These are phyloP conservation scores for Masticophis lateralis DNA, from an alignment of 2,797 vertebrate genomes.

Conservation along the genomic window DNA sequence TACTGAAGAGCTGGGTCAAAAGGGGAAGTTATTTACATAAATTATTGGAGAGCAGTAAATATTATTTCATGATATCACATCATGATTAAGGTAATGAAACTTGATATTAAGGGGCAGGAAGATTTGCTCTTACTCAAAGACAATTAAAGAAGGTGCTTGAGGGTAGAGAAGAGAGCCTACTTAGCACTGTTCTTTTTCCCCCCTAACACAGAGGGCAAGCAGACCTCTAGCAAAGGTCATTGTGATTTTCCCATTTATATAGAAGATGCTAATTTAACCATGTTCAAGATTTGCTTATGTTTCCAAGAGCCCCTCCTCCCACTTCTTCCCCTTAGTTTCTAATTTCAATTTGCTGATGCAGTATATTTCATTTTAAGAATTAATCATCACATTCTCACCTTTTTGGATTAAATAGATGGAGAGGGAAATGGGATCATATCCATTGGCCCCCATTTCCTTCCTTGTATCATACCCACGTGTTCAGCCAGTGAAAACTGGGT, in stretches of 20 bases:
- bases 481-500: neutral
- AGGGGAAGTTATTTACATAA: slow-evolving; percentile 67
- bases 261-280: slow-evolving; percentile 30
- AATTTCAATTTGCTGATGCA: neutral
- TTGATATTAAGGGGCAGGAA: slow-evolving; percentile 60
- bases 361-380: neutral
- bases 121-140: slow-evolving; percentile 65
- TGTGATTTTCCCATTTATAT: slow-evolving; percentile 44
- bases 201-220: slow-evolving; percentile 45
- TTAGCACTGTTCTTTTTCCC: slow-evolving; percentile 52
- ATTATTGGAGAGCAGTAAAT: slow-evolving; percentile 70
- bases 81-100: slow-evolving; percentile 68
- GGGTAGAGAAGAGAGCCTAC: slow-evolving; percentile 57
- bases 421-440: too few relatives aligned
- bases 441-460: neutral
- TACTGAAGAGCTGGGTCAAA: slow-evolving; percentile 26
- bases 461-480: too few relatives aligned
- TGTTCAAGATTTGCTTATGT: slow-evolving; percentile 16
- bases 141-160: slow-evolving; percentile 68
- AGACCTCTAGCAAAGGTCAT: slow-evolving; percentile 41
- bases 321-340: neutral
- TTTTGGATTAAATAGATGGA: neutral
- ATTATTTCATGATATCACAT: slow-evolving; percentile 65
- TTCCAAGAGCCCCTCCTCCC: neutral
- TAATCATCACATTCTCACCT: neutral